Conservation (phyloP, 2,113 vertebrate species). For the Procavia capensis region DNA sequence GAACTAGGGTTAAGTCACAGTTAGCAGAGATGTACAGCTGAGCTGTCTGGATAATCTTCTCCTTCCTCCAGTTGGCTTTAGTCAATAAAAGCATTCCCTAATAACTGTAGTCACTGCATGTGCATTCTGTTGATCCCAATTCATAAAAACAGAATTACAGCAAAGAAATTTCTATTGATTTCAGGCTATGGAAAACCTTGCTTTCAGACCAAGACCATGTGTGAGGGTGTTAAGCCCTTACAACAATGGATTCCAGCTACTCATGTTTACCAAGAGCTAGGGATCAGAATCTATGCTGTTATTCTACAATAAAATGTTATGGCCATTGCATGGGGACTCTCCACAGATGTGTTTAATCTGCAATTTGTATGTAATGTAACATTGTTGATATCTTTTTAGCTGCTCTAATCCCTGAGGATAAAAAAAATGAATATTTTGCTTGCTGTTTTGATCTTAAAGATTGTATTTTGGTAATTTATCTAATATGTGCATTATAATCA, state of each 20-base stretch:
- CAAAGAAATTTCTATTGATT: slow-evolving; percentile 72
- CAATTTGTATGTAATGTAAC: slow-evolving; percentile 60
- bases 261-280: slow-evolving; percentile 70
- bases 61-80: slow-evolving; percentile 52
- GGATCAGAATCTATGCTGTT: slow-evolving; percentile 69
- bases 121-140: slow-evolving; percentile 57
- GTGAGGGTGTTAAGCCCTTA: slow-evolving; percentile 61
- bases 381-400: slow-evolving; percentile 69
- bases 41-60: slow-evolving; percentile 65
- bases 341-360: slow-evolving; percentile 64
- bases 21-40: slow-evolving; percentile 62
- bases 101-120: slow-evolving; percentile 62
- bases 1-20: slow-evolving; percentile 68
- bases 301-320: slow-evolving; percentile 67
- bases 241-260: slow-evolving; percentile 75
- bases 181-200: slow-evolving; percentile 56
- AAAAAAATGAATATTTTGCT: slow-evolving; percentile 53
- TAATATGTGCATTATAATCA: slow-evolving; percentile 20
- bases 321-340: slow-evolving; percentile 49
- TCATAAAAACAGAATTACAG: slow-evolving; percentile 70
- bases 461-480: slow-evolving; percentile 45
- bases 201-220: slow-evolving; percentile 51
- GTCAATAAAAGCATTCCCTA: slow-evolving; percentile 69
- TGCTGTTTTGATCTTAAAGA: slow-evolving; percentile 68
- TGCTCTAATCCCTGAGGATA: slow-evolving; percentile 55